phyloP scores from a whole-genome alignment of 2,113 vertebrate species.

The Macroglossus sobrinus region DNA sequence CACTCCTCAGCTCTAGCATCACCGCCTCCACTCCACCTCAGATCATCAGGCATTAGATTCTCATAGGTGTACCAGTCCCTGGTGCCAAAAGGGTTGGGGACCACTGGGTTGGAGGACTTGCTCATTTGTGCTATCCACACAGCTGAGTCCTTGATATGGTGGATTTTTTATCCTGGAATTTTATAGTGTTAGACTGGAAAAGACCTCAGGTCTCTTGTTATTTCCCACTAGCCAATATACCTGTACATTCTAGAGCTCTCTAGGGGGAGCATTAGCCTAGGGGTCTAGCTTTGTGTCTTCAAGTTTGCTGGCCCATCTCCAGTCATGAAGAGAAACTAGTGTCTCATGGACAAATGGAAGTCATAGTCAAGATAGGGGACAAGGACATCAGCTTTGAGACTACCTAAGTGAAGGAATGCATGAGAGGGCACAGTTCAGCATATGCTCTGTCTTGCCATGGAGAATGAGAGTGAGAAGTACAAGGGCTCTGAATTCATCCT shows the following conservation, averaged over 20 bases:
- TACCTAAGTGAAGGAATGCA: neutral
- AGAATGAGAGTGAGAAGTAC: neutral
- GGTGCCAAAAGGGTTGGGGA: too few species aligned
- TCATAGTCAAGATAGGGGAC: neutral
- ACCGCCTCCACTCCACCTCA: too few species aligned
- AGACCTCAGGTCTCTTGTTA: too few species aligned
- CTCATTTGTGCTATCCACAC: too few species aligned
- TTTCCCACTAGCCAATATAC: neutral
- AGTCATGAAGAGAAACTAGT: neutral
- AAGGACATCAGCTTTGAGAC: neutral
- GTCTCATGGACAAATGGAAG: neutral
- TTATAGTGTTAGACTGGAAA: too few species aligned
- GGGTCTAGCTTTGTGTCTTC: neutral
- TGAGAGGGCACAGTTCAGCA: neutral
- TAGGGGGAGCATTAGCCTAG: neutral
- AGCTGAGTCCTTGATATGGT: too few species aligned
- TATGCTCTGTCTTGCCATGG: neutral
- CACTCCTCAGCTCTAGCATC: too few species aligned
- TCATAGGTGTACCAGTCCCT: too few species aligned
- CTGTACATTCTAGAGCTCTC: neutral
- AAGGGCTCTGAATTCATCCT: neutral
- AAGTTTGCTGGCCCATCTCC: neutral
- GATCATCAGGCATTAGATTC: too few species aligned
- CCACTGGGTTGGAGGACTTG: too few species aligned
- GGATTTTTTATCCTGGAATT: too few species aligned